phyloP scores from a whole-genome alignment of 2,888 invertebrate species.

The Drosophila rubida region DNA sequence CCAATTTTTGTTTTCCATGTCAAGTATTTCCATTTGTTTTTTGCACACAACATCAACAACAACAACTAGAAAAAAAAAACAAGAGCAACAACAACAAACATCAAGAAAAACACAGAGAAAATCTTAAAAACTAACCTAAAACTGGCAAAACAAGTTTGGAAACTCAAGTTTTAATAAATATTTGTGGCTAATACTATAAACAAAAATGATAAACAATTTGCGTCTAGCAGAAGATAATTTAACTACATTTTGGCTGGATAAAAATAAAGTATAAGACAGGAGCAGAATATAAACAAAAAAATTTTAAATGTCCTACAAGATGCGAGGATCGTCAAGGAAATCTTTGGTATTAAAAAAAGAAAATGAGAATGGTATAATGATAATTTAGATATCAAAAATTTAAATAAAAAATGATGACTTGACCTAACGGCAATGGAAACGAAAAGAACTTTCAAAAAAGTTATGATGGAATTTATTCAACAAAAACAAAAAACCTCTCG shows the following conservation, averaged over 20 bases:
- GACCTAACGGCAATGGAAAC: conserved; percentile 43
- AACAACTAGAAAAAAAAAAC: conserved; percentile 51
- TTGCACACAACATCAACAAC: conserved; percentile 64
- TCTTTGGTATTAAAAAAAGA: conserved; percentile 38
- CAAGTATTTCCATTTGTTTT: conserved; percentile 43
- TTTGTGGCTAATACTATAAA: conserved; percentile 69
- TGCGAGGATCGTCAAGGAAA: conserved; percentile 41
- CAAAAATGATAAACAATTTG: conserved; percentile 44
- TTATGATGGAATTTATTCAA: conserved; percentile 19
- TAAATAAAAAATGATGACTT: conserved; percentile 50
- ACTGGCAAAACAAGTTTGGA: conserved; percentile 71
- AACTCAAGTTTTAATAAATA: conserved; percentile 58
- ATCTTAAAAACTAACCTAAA: conserved; percentile 40
- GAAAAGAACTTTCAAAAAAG: conserved; percentile 39
- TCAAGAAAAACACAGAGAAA: conserved; percentile 44
- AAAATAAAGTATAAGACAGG: conserved; percentile 9
- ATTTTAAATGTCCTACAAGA: conserved; percentile 16
- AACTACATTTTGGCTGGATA: conserved; percentile 47
- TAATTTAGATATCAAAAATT: conserved; percentile 42
- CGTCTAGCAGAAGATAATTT: conserved; percentile 38
- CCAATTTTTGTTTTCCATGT: conserved; percentile 63
- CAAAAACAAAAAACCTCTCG: conserved; percentile 54
- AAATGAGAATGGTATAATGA: conserved; percentile 17
- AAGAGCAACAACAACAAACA: conserved; percentile 41
- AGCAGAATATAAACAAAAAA: conserved; percentile 9